phyloP scores from a whole-genome alignment of 1,140 invertebrate species.

The Melanaphis sacchari region DNA sequence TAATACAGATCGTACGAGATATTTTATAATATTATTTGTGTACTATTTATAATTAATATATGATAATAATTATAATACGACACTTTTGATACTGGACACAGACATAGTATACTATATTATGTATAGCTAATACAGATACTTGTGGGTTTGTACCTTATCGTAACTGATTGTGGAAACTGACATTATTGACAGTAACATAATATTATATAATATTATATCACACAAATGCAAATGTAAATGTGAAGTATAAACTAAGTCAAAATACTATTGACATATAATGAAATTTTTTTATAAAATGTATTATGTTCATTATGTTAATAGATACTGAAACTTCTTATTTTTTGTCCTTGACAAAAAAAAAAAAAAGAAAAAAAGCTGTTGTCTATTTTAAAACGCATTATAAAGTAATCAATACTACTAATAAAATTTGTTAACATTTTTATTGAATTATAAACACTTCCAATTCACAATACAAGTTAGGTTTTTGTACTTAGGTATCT shows the following conservation, averaged over 20 bases:
- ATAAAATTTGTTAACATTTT: not conserved
- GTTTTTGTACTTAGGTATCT: not conserved
- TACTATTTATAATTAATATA: not conserved
- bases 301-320: not conserved
- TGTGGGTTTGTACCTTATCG: not conserved
- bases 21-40: not conserved
- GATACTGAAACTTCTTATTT: not conserved
- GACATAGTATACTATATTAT: not conserved
- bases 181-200: not conserved
- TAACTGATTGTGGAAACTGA: not conserved
- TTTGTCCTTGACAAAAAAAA: slow-evolving; percentile 8
- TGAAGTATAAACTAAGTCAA: not conserved
- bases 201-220: not conserved
- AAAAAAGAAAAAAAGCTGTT: too few relatives aligned
- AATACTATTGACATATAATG: not conserved
- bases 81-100: not conserved
- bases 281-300: not conserved
- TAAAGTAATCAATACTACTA: not conserved
- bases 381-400: not conserved
- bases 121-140: not conserved
- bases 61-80: not conserved
- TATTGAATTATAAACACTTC: not conserved
- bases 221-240: not conserved
- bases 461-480: not conserved
- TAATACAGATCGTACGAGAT: not conserved